phyloP scores from a whole-genome alignment of 2,797 vertebrate species.

The Cynopterus sphinx region DNA sequence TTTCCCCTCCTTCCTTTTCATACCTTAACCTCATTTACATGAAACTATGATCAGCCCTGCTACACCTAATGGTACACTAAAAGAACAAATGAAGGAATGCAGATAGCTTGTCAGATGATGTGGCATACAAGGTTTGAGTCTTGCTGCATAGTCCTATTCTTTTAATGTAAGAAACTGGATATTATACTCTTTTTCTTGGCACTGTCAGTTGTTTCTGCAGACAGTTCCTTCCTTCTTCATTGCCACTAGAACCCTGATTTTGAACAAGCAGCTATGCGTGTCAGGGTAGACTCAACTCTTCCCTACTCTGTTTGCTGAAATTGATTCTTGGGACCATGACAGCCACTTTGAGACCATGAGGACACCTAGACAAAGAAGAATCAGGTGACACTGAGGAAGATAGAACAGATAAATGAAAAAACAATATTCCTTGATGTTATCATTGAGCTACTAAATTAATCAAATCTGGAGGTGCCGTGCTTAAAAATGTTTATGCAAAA shows the following conservation, averaged over 20 bases:
- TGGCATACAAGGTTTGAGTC: neutral
- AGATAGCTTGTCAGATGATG: neutral
- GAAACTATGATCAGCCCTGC: neutral
- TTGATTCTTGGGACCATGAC: neutral
- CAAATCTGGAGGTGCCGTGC: neutral
- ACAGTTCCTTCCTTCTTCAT: neutral
- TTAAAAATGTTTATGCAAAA: neutral
- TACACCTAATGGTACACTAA: neutral
- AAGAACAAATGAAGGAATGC: neutral
- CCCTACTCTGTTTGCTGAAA: neutral
- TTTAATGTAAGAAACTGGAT: neutral
- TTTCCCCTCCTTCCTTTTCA: neutral
- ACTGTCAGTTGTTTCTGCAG: neutral
- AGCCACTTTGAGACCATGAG: neutral
- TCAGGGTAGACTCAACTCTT: neutral
- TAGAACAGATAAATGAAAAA: neutral
- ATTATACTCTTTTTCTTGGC: neutral
- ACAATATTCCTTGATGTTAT: neutral
- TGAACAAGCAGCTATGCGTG: neutral
- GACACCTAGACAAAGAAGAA: neutral
- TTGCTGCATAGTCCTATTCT: neutral
- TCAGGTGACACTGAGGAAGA: neutral
- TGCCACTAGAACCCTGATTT: neutral
- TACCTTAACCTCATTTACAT: neutral
- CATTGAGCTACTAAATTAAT: neutral